These are phyloP conservation scores for Myiopsitta monachus DNA, from an alignment of 2,113 vertebrate genomes.

Conservation along the genomic window DNA sequence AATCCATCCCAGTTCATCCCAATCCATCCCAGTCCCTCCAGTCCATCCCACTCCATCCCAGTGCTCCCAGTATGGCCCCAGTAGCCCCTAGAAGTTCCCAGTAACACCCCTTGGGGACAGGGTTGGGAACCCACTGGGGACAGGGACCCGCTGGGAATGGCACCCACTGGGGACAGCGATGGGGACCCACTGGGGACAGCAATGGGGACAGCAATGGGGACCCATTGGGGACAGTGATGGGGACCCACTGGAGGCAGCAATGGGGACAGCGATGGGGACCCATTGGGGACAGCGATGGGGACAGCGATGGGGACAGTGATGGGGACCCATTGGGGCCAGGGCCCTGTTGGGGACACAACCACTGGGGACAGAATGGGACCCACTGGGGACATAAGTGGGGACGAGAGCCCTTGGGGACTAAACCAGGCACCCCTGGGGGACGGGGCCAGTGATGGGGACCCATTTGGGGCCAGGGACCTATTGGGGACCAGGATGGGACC, in stretches of 20 bases:
- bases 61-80: background rate
- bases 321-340: too few relatives aligned
- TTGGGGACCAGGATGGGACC: background rate
- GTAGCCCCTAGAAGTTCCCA: too few relatives aligned
- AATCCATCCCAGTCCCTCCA: background rate
- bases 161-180: background rate
- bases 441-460: rapidly evolving
- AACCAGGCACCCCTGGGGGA: background rate
- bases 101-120: background rate
- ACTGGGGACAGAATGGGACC: too few relatives aligned
- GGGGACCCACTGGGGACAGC: too few relatives aligned
- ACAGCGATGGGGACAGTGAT: too few relatives aligned
- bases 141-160: background rate
- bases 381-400: background rate
- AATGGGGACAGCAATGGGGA: too few relatives aligned
- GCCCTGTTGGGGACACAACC: background rate
- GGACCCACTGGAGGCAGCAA: background rate
- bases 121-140: background rate
- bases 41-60: background rate
- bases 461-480: too few relatives aligned
- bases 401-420: background rate
- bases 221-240: too few relatives aligned
- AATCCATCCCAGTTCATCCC: background rate
- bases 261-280: background rate
- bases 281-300: too few relatives aligned